Conservation (phyloP, 2,797 vertebrate genomes). For the Malurus leucopterus region DNA sequence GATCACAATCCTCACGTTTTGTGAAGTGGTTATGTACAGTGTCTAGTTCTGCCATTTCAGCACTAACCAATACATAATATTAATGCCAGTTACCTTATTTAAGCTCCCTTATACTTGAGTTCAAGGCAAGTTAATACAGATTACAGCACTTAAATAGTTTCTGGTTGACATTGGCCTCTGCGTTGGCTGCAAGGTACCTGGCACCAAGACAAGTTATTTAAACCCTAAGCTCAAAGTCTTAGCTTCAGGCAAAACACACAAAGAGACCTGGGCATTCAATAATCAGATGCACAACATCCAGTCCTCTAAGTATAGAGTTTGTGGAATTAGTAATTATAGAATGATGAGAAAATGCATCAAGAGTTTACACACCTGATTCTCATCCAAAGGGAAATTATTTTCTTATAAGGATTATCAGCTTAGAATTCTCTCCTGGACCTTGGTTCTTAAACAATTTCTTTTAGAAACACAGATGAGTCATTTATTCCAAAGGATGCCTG, state of each 20-base stretch:
- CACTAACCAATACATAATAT: background rate
- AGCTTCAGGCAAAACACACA: background rate
- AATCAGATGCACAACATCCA: background rate
- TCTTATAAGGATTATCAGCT: background rate
- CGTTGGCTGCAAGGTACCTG: background rate
- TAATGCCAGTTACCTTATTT: background rate
- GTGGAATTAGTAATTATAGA: background rate
- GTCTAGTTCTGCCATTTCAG: background rate
- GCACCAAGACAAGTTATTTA: background rate
- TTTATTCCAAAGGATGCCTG: slow-evolving; percentile 3
- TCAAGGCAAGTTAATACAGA: background rate
- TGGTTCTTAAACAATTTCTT: background rate
- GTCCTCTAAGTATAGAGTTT: background rate
- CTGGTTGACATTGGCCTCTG: background rate
- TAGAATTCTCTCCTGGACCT: background rate
- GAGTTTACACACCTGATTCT: background rate
- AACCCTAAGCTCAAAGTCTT: background rate
- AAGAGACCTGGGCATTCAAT: background rate
- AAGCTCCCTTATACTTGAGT: background rate
- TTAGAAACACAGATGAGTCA: background rate
- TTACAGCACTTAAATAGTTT: background rate
- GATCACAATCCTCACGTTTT: background rate
- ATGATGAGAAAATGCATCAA: background rate
- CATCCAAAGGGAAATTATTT: background rate
- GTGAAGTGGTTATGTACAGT: background rate